Evolutionary conservation across 1,140 invertebrate species (phyloP).

Genomic region (Phthorimaea operculella): DNA sequence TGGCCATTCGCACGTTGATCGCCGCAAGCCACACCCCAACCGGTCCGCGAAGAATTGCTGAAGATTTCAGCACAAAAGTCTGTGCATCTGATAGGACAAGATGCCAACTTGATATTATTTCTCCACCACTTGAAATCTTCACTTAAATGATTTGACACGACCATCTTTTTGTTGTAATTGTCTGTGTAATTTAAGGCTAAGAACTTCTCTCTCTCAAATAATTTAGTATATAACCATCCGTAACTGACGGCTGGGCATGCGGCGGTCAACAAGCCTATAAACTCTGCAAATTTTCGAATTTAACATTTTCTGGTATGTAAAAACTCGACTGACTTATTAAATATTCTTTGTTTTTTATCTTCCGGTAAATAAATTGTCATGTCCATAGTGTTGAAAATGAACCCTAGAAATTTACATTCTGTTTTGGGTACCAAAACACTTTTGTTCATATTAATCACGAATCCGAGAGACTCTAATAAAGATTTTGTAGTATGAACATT

Average conservation of each 20-base stretch:
- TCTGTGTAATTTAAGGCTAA: constrained; percentile 6
- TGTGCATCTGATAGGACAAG: too few species aligned
- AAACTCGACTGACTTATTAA: neutral
- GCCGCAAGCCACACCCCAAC: too few species aligned
- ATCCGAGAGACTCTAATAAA: constrained; percentile 10
- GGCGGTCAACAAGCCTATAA: constrained; percentile 9
- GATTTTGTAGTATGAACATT: constrained; percentile 7
- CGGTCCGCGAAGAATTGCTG: too few species aligned
- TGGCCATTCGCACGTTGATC: too few species aligned
- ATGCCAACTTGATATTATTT: too few species aligned
- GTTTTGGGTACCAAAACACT: constrained; percentile 8
- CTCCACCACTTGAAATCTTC: too few species aligned
- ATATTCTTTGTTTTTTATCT: constrained; percentile 6
- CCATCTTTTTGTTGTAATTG: too few species aligned
- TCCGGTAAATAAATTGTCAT: constrained; percentile 8
- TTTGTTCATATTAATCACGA: constrained; percentile 13
- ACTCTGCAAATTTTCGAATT: constrained; percentile 10
- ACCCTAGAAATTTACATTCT: constrained; percentile 11
- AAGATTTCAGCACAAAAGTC: too few species aligned
- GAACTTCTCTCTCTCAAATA: constrained; percentile 14
- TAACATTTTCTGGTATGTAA: constrained; percentile 1
- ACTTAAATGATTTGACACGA: too few species aligned
- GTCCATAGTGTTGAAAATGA: constrained; percentile 10
- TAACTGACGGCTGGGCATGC: constrained; percentile 13
- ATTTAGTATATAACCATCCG: constrained; percentile 11